A percentile compares a stretch with the other conserved stretches of the same genome.
These are phyloP conservation scores for Lepeophtheirus nordmannii DNA, from an alignment of 2,888 invertebrate genomes.

Conservation along the genomic window DNA sequence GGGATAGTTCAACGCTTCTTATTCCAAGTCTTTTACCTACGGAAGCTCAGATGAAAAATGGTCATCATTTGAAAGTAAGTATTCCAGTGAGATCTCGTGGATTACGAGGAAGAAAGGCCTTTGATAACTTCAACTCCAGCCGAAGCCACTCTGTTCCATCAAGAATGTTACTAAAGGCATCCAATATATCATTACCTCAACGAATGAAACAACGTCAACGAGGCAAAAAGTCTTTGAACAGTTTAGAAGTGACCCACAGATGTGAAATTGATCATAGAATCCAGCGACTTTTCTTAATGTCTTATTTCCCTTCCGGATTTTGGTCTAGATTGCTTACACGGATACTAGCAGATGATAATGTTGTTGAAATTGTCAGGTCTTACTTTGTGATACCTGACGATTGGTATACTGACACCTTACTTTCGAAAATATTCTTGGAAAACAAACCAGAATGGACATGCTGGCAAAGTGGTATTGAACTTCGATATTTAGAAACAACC, in stretches of 20 bases:
- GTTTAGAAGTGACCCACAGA: conserved; percentile 29
- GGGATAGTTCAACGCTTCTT: conserved; percentile 75
- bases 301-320: conserved; percentile 94
- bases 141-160: conserved; percentile 16
- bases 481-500: conserved; percentile 63
- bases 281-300: conserved; percentile 66
- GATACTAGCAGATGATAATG: conserved; percentile 72
- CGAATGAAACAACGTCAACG: neutral
- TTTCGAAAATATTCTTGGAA: conserved; percentile 46
- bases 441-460: conserved; percentile 71
- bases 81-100: conserved; percentile 50
- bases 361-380: conserved; percentile 57
- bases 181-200: conserved; percentile 10
- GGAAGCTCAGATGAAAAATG: conserved; percentile 47
- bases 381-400: conserved; percentile 50
- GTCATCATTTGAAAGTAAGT: conserved; percentile 35
- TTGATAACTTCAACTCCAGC: neutral
- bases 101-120: conserved; percentile 43
- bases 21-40: conserved; percentile 78
- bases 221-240: conserved; percentile 26
- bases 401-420: conserved; percentile 31
- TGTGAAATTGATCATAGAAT: conserved; percentile 30
- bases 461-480: conserved; percentile 80
- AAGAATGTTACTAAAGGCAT: neutral
- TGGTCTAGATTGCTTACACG: conserved; percentile 87